Base-by-base conservation (phyloP, 2,888 invertebrate genomes). In the Protophormia terraenovae region DNA sequence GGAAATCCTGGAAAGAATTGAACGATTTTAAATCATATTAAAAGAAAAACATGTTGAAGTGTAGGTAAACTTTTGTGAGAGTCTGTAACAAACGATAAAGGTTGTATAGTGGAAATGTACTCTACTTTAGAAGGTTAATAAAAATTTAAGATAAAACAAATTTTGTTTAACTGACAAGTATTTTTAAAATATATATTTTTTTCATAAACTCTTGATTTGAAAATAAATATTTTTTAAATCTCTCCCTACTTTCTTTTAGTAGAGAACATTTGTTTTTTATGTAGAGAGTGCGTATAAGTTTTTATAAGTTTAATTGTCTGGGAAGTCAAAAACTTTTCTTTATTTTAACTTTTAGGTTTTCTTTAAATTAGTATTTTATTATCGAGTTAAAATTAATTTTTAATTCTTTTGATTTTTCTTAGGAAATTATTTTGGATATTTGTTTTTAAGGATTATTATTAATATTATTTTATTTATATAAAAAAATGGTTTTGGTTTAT, bases 401-500 rank as follows among this genome's bases (percentile, higher is more conserved):
- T 8, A 16, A 8, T 67, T 66, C 7, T 41, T 55, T 41, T 67
- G 10, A 16, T 24, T 60, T 77, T 35, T 2, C 45, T 45, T 29
- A 10, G 35, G 41, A 35, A 35, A 64, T 71, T 53, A 69, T 84
- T 60, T 67, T 73, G 77, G 71, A 79, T 83, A 72, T 80, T 84
- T 60, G 62, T 16, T 16, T 77, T 78, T 10, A 50, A 27, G 78
- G 78, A 69, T 77, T 67, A 77, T 27, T 38, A 41, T 76, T 47
- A 47, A 12, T 67, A 66, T 67, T 8, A 66, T 62, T 72, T 76
- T 69, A 27, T 71, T 62, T 60, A 75, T 62, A 60, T 53, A 55
- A 76, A 78, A 72, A n/a, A n/a, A n/a, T n/a, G n/a, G 58, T 64
- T 81, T 29, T 35, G 62, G 45, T 75, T 60, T 58, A 35, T 35